Base-by-base conservation (phyloP, 2,113 vertebrate species). In the Acanthisitta chloris region DNA sequence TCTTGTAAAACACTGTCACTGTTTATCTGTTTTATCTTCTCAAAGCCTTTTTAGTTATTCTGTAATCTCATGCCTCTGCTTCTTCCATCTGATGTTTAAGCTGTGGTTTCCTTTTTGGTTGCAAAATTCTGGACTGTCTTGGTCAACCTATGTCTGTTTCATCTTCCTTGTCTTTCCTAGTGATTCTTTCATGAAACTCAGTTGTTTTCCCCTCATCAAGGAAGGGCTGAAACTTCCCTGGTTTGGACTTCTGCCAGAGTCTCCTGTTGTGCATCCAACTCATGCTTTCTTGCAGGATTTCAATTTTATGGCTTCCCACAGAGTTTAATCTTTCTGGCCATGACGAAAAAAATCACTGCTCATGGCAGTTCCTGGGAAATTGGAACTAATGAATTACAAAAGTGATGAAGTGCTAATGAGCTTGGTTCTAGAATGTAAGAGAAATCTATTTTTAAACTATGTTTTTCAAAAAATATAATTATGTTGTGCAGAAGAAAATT, bases 371-470 rank as follows among this genome's bases (percentile, higher is more conserved):
- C 55, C 46, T 86, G 69, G 26, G 65, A 94, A 88, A 93, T n/a
- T 54, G 10, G 78, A 92, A 67, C 28, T 71, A 92, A 89, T 86
- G 46, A 94, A 91, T 94, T 88, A 92, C 2, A 3, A 59, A 92
- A 86, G 48, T 64, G 69, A 71, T 86, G 36, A 65, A 58, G 71
- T 83, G 71, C 59, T 97, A 93, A 94, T 79, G 43, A 94, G 72
- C 17, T 81, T 91, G 46, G 59, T 77, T 83, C 45, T 73, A 34
- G 14, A 90, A 18, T 58, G 40, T 36, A 70, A 90, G 58, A 81
- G 8, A 81, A 81, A 84, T 48, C 51, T 91, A 64, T 84, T 93
- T 91, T 91, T 76, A 91, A 78, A 74, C 28, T n/a, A 20, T 17
- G 23, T 48, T 78, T 76, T 86, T 74, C 55, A 79, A 31, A 74